These are phyloP conservation scores for Pyrgus malvae DNA, from an alignment of 2,888 invertebrate species.

Conservation along the genomic window DNA sequence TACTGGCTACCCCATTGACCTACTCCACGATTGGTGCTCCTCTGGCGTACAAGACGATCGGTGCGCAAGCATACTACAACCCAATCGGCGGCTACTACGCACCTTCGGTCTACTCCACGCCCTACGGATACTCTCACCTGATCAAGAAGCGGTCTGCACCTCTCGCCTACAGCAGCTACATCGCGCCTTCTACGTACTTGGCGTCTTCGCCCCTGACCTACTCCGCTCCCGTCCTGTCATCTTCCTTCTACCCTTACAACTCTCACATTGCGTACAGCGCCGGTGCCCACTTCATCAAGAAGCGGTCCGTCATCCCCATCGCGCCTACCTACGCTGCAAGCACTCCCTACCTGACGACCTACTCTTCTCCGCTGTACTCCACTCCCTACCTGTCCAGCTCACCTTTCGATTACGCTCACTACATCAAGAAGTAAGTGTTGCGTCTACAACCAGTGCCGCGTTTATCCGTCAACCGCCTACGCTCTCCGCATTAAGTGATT, in stretches of 20 bases:
- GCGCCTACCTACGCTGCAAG: conserved; percentile 47
- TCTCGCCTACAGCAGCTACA: conserved; percentile 35
- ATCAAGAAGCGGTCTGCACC: conserved; percentile 42
- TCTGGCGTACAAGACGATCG: conserved; percentile 26
- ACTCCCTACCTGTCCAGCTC: conserved; percentile 26
- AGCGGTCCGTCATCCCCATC: conserved; percentile 51
- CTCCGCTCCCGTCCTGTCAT: conserved; percentile 35
- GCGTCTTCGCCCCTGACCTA: conserved; percentile 37
- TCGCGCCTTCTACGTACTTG: conserved; percentile 38
- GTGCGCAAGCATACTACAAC: conserved; percentile 39
- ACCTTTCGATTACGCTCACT: conserved; percentile 28
- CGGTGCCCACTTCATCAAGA: conserved; percentile 60
- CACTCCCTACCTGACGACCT: conserved; percentile 24
- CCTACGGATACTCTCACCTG: conserved; percentile 36
- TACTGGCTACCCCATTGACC: conserved; percentile 14
- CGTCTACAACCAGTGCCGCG: neutral
- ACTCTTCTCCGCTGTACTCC: conserved; percentile 19
- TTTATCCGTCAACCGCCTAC: too few species aligned
- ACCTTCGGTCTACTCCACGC: conserved; percentile 36
- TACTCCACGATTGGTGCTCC: conserved; percentile 21
- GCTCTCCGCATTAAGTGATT: too few species aligned
- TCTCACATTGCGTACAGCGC: conserved; percentile 35
- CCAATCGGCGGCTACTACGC: conserved; percentile 32
- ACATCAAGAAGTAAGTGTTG: conserved; percentile 32
- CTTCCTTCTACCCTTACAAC: conserved; percentile 29